Evolutionary conservation across 2,113 vertebrate genomes (phyloP), one percentile per base, ranked within the genome.

Genomic region (Stercorarius parasiticus): DNA sequence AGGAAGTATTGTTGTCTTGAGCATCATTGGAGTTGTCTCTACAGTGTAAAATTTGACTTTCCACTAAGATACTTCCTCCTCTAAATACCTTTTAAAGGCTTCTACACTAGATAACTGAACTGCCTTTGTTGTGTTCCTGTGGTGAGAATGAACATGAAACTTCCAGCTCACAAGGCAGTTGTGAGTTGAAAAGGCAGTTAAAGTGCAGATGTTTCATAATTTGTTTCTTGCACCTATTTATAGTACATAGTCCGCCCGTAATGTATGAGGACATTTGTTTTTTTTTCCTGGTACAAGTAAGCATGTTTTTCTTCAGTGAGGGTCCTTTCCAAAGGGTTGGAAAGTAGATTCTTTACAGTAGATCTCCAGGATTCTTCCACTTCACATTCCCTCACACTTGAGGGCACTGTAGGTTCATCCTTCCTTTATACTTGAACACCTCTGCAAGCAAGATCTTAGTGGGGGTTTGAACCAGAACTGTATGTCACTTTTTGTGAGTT

Each of bases 371-470:
- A 25, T 91, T 55, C 65, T 83, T 91, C 53, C 61, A 90, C 20
- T 96, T 96, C 84, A 78, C 55, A 22, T 70, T 62, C 93, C 94
- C 78, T 85, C 53, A 90, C 89, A 47, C 87, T 70, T 94, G 94
- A 95, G 95, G 97, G 91, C 95, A 94, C 86, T 96, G 43, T 94
- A 77, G 50, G 20, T 93, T 92, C 79, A 52, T 82, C 80, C 53
- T 89, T 97, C 17, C 25, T 90, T 85, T 56, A 32, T 29, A 55
- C 53, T 42, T 83, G 32, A 62, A 11, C 77, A 85, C 21, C 55
- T 70, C 56, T 74, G 55, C 47, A 79, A 59, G 49, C n/a, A 49
- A 49, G 47, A 49, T 49, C 56, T 62, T 80, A 11, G 11, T 66
- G 45, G 36, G 91, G 15, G 20, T 66, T 71, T 66, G 36, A 80